Evolutionary conservation across 2,888 invertebrate genomes (phyloP), one percentile per base, ranked within the genome.

Genomic region (Caenorhabditis angaria): DNA sequence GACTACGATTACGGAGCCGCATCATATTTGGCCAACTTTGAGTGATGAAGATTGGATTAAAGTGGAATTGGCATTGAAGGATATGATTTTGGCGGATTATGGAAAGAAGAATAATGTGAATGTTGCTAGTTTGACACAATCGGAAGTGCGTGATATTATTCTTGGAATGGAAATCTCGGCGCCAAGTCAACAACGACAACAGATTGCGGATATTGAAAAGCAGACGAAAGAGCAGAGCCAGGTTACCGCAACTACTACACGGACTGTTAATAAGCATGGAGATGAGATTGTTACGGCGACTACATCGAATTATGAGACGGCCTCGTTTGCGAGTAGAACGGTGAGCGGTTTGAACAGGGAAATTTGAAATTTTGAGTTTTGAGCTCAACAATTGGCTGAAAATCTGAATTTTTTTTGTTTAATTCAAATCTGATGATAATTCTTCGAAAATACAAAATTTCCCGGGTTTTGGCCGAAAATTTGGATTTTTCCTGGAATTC

Each of bases 91-190:
- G 63, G 97, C 97, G 55, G 99, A 99, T 90, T 99, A 99, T 85
- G 99, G 99, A 88, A 99, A 99, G 90, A 99, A 99, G 91, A 99
- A 99, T 90, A 99, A 97, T 87, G 99, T 99, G 0, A 99, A 99
- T 88, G 97, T 99, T 0, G 97, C 97, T 0, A 99, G 97, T 0
- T 91, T 99, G 50, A 99, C 99, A 0, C 99, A 99, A 88, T 97
- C 97, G 0, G 99, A 99, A 90, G 81, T 99, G 88, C 93, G 99
- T 65, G 99, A 99, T 89, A 99, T 99, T 80, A 97, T 99, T 85
- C 91, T 99, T 72, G 97, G 97, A 85, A 99, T 99, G 99, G 99
- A 99, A 90, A 99, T 99, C 80, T 96, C 96, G 18, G 99, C 99
- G 1, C 99, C 99, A 0, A 97, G 97, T 0, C 97, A 97, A 0